A percentile compares a stretch with the other conserved stretches of the same genome.
Evolutionary conservation across 2,888 invertebrate species (phyloP).

Genomic region (Dryomyza anilis): DNA sequence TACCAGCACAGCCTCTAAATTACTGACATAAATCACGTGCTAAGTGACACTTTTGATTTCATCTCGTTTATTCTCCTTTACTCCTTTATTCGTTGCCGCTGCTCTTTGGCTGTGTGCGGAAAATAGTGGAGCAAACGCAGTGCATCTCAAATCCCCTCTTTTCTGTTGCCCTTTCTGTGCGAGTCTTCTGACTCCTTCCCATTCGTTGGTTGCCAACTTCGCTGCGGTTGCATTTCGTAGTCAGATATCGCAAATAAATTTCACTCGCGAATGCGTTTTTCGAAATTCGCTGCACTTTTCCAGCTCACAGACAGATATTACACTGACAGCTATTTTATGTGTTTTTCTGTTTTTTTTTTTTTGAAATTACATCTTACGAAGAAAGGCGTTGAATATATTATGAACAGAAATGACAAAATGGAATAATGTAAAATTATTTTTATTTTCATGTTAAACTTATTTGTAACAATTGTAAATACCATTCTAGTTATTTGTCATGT

Average conservation of each 20-base stretch:
- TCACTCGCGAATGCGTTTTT: background rate
- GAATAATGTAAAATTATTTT: too few species aligned
- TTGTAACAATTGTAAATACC: too few species aligned
- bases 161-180: conserved; percentile 8
- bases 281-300: background rate
- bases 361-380: too few species aligned
- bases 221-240: conserved; percentile 3
- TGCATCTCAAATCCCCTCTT: background rate
- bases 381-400: too few species aligned
- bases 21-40: conserved; percentile 49
- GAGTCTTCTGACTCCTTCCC: too few species aligned
- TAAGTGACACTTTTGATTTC: conserved; percentile 49
- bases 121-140: background rate
- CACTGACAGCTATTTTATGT: background rate
- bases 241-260: conserved; percentile 10
- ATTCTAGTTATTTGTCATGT: too few species aligned
- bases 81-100: conserved; percentile 2
- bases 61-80: conserved; percentile 8
- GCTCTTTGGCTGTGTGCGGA: background rate
- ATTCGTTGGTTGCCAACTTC: too few species aligned
- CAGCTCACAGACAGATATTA: background rate
- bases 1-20: too few species aligned
- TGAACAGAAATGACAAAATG: too few species aligned
- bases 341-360: background rate
- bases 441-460: too few species aligned